Evolutionary conservation across 2,888 invertebrate species (phyloP), one percentile per base, ranked within the genome.

Genomic region (Ormia ochracea): DNA sequence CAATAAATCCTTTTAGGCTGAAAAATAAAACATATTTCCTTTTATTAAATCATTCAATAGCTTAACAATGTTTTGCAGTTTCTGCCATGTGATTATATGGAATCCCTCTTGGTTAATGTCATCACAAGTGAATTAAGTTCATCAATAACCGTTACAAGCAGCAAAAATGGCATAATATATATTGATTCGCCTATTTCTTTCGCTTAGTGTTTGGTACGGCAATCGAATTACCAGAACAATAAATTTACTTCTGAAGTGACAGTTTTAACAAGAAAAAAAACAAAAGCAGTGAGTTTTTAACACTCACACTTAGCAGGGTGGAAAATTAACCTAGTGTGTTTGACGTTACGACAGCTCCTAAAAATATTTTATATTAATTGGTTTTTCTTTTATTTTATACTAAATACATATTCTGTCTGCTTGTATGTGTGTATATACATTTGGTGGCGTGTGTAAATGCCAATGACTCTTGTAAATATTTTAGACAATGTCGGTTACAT

Each of bases 191-290:
- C 7, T 31, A 31, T 33, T 21, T 33, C 12, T 54, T 54, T n/a
- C 21, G 3, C 21, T 45, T n/a, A n/a, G 38, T 31, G n/a, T 36
- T 41, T 31, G 14, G n/a, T 26, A 7, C 17, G 17, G n/a, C 33
- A 31, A n/a, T 38, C 14, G 54, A 70, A 58, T 33, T 79, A 63
- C 58, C 48, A 74, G 48, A 70, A 65, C 65, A 70, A 79, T 74
- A 79, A 70, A 79, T 75, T 75, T 28, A n/a, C 10, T 50, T 65
- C 54, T 45, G 38, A 48, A 70, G 66, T 74, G 74, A 45, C 63
- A 69, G 6, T 45, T 58, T 38, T 43, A 56, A 52, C 17, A 43
- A 5, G 31, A 54, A 54, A 12, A 63, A 52, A 21, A 28, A 28
- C 19, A 54, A 28, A 12, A 52, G 14, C 45, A 68, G 36, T 36